A percentile compares a stretch with the other conserved stretches of the same genome.
Evolutionary conservation across 2,797 vertebrate species (phyloP).

Genomic region (Okamejei kenojei): DNA sequence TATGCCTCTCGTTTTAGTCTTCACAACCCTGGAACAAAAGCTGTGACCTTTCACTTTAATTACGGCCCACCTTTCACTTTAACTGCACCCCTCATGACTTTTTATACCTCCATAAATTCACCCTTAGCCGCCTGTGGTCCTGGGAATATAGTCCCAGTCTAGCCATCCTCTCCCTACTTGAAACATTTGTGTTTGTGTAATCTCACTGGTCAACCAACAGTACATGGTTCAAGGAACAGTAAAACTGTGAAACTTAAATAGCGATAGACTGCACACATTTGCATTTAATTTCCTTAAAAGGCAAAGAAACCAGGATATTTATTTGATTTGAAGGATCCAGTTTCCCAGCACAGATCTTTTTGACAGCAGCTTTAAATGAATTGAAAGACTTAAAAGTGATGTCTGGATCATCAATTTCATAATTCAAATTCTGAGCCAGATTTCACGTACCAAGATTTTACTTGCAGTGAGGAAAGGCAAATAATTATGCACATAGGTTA

Average conservation of each 20-base stretch:
- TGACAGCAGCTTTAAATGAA: not conserved
- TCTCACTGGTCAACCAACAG: not conserved
- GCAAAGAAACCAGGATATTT: constrained; percentile 34
- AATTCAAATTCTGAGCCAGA: constrained; percentile 27
- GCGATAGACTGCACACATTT: constrained; percentile 8
- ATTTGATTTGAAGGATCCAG: constrained; percentile 9
- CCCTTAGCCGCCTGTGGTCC: no score
- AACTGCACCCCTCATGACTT: no score
- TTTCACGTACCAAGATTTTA: not conserved
- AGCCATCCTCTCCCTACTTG: not conserved
- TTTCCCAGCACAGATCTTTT: constrained; percentile 17
- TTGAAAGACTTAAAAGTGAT: not conserved
- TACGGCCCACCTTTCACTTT: no score
- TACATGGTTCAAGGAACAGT: not conserved
- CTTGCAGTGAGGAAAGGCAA: constrained; percentile 23
- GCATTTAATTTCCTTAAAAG: constrained; percentile 31
- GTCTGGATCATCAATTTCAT: constrained; percentile 29
- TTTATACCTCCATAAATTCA: no score
- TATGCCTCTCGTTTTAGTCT: no score
- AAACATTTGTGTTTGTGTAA: not conserved
- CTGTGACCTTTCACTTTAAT: no score
- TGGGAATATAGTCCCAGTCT: no score
- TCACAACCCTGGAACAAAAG: no score
- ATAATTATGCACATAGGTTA: constrained; percentile 17
- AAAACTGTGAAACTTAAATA: not conserved